Evolutionary conservation across 1,140 invertebrate species (phyloP), one percentile per base, ranked within the genome.

Genomic region (Apis dorsata): DNA sequence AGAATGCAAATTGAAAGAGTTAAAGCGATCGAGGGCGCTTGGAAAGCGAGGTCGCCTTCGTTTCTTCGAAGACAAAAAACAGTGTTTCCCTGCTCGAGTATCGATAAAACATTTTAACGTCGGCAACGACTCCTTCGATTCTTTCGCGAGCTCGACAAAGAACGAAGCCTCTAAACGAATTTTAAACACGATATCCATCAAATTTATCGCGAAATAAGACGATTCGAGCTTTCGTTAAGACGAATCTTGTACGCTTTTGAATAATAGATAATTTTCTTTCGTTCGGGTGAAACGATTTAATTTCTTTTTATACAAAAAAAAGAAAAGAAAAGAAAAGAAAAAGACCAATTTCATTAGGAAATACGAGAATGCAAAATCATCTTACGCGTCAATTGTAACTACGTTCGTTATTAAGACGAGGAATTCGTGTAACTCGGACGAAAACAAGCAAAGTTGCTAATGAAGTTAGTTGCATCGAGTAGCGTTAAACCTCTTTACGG

Each of bases 21-120:
- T 44, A 21, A 60, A 12, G 9, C 21, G 55, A 74, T 28, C n/a
- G 19, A 17, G n/a, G 53, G 10, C 65, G 13, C 17, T 24, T 24
- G 1, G 13, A 12, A 21, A 19, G 7, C 10, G 24, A 19, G 8
- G 19, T 5, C 11, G 19, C 19, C 49, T 44, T 13, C 34, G 34
- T 68, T 21, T 44, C 44, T n/a, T 44, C 34, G 11, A 9, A 49
- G 44, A 49, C 11, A 21, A 49, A 24, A 70, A 12, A 44, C 12
- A 53, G 10, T 49, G 17, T 71, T 44, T 71, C 8, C 49, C 24
- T 15, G 15, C 21, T 24, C 13, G 8, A 71, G 69, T 15, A n/a
- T 24, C 69, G 49, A 51, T 71, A 53, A 71, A 71, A 71, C 44
- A 53, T 51, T 34, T 68, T 53, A 70, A 70, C 24, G 49, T 24